Conservation (phyloP, 2,888 invertebrate genomes). For the Cremastinae sp. region DNA sequence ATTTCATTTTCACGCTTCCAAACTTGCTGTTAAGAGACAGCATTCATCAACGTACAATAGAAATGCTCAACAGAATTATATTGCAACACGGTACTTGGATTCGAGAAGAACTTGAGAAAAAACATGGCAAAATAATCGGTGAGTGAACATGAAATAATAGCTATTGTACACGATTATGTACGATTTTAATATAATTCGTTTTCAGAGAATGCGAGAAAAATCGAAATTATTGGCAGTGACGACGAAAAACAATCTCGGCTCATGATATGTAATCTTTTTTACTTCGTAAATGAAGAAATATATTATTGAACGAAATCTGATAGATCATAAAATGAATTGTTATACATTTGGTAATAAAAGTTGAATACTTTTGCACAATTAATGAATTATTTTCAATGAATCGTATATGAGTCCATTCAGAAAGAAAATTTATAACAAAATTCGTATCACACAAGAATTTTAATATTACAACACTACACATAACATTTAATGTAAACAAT, state of each 20-base stretch:
- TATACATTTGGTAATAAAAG: too few relatives aligned
- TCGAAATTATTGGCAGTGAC: conserved; percentile 72
- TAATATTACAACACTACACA: conserved; percentile 16
- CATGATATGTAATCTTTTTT: conserved; percentile 77
- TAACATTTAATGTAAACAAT: conserved; percentile 29
- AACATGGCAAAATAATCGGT: conserved; percentile 73
- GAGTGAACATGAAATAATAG: too few relatives aligned
- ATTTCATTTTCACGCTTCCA: conserved; percentile 73
- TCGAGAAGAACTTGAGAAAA: conserved; percentile 67
- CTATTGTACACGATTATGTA: too few relatives aligned
- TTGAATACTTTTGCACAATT: too few relatives aligned
- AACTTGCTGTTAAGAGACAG: conserved; percentile 68
- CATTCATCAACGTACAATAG: conserved; percentile 73
- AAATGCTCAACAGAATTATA: conserved; percentile 74
- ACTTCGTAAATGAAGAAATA: conserved; percentile 74
- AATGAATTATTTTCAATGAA: too few relatives aligned
- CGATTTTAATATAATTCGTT: conserved; percentile 13
- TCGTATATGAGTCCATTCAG: conserved; percentile 18
- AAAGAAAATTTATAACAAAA: neutral
- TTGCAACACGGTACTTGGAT: conserved; percentile 73
- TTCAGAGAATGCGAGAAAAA: conserved; percentile 76
- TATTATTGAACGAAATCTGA: conserved; percentile 76
- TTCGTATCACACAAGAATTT: conserved; percentile 38
- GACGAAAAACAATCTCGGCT: conserved; percentile 74
- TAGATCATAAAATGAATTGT: too few relatives aligned